A percentile compares a stretch with the other conserved stretches of the same genome.
These are phyloP conservation scores for Napeogenes sylphis DNA, from an alignment of 2,888 invertebrate species.

Conservation along the genomic window DNA sequence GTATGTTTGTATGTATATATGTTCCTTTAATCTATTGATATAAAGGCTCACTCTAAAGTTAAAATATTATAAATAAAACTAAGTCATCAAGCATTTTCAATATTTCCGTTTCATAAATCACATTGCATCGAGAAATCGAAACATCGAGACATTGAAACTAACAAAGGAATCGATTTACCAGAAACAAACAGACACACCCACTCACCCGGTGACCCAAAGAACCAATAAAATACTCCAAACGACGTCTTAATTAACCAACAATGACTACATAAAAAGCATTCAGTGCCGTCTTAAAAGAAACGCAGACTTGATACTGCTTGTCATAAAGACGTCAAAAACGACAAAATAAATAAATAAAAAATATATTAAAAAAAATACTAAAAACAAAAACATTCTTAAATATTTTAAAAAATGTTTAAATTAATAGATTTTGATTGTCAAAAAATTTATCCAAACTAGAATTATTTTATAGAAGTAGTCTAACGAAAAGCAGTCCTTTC, in stretches of 20 bases:
- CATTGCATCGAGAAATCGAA: constrained; percentile 18
- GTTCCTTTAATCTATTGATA: too few relatives aligned
- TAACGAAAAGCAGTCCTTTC: neutral
- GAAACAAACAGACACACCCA: constrained; percentile 51
- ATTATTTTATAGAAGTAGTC: too few relatives aligned
- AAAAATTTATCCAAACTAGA: too few relatives aligned
- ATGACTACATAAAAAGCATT: constrained; percentile 58
- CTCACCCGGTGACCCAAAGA: constrained; percentile 57
- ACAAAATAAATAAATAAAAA: too few relatives aligned
- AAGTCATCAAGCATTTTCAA: constrained; percentile 12
- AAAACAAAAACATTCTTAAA: too few relatives aligned
- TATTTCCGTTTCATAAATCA: constrained; percentile 24
- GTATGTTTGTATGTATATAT: too few relatives aligned
- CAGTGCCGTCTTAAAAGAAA: constrained; percentile 36
- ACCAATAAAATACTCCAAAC: constrained; percentile 53
- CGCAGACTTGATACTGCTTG: constrained; percentile 9
- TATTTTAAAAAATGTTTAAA: too few relatives aligned
- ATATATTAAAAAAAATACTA: too few relatives aligned
- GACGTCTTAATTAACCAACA: constrained; percentile 62
- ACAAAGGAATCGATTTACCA: constrained; percentile 32
- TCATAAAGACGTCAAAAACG: too few relatives aligned
- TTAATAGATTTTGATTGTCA: too few relatives aligned
- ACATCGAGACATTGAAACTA: constrained; percentile 4
- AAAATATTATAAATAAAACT: neutral
- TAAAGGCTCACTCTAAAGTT: too few relatives aligned